Evolutionary conservation across 1,140 invertebrate species (phyloP).

Genomic region (Polypedilum pembai): DNA sequence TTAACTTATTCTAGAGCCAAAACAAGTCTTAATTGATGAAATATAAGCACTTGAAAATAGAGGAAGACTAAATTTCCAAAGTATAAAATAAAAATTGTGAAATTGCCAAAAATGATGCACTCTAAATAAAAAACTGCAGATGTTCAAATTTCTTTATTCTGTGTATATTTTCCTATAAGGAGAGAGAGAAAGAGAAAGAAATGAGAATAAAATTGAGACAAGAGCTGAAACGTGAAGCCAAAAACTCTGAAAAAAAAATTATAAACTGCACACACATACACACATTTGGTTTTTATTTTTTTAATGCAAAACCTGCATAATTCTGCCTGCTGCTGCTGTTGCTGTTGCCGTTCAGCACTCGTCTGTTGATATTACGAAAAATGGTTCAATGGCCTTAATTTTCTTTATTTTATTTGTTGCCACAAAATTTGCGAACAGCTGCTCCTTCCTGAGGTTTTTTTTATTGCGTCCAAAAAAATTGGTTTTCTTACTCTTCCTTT

Average conservation of each 20-base stretch:
- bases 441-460: constrained; percentile 11
- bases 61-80: background rate
- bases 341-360: background rate
- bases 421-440: constrained; percentile 16
- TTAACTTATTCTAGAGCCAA: background rate
- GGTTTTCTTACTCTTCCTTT: background rate
- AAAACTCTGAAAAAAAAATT: constrained; percentile 1
- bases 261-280: constrained; percentile 1
- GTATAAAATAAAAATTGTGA: background rate
- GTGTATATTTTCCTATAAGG: background rate
- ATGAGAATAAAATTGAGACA: constrained; percentile 6
- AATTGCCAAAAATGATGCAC: constrained; percentile 10
- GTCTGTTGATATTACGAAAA: constrained; percentile 24
- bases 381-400: constrained; percentile 26
- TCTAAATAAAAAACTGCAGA: constrained; percentile 12
- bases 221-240: background rate
- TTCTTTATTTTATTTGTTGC: background rate
- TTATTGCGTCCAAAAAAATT: background rate
- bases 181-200: background rate
- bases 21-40: constrained; percentile 6
- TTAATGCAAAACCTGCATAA: constrained; percentile 21
- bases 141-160: constrained; percentile 13
- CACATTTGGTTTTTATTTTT: background rate
- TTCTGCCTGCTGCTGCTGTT: background rate
- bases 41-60: background rate